Base-by-base conservation (phyloP, 1,140 invertebrate species). In the Drosophila nikananu region DNA sequence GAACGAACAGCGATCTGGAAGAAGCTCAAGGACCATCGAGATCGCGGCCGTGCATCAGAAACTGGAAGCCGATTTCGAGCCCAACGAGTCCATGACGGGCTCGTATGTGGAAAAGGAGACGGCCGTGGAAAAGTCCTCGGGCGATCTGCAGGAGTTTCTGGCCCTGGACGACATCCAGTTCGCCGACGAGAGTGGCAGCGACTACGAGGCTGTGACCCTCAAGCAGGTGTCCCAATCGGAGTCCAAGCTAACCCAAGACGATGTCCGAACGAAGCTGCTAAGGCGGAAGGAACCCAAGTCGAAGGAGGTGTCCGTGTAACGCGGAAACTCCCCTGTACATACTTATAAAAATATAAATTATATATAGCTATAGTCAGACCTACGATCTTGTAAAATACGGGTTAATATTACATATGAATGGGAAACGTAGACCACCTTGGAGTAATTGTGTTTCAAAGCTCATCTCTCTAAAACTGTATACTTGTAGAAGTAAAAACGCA, bases 111-210 rank as follows among this genome's bases (percentile, higher is more conserved):
- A 94, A 42, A 94, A 94, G 75, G 94, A 94, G 67, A 94, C 94
- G 2, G 89, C 92, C 46, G 91, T 94, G 27, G 94, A 94, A 51
- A 94, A 87, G 63, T 92, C 92, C 0, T 90, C 93, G 2, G 83
- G 71, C 23, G 82, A 86, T 74, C 57, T 92, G 42, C 77, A 92
- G 35, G 91, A 93, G 21, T 93, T 89, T 67, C 86, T 93, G 17
- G 81, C 83, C 32, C 77, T 94, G 42, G 93, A 94, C 44, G 94
- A 94, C 52, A 94, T 94, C 15, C 93, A 94, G 66, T 94, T 93
- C 76, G 94, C 93, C n/a, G 94, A 94, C 71, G 94, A 94, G 21
- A 92, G 89, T 64, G 91, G 90, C 61, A 92, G 91, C 32, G 86
- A 89, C 27, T 90, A 89, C 25, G 86, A 89, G 75, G 82, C 81